Conservation (phyloP, 2,113 vertebrate genomes). For the Bos indicus region DNA sequence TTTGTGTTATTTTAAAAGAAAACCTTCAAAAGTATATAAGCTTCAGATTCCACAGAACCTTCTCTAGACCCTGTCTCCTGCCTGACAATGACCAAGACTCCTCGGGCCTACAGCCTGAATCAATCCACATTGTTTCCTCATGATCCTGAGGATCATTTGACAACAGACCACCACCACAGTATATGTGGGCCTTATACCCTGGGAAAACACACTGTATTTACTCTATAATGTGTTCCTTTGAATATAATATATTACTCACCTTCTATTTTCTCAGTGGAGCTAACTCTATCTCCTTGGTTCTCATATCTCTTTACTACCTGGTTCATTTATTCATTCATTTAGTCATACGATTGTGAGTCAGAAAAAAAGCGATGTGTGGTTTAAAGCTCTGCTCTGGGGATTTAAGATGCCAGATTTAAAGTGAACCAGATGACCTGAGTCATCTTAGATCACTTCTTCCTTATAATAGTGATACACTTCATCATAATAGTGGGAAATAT, state of each 20-base stretch:
- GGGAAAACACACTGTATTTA: background rate
- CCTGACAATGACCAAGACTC: background rate
- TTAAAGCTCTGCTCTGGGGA: background rate
- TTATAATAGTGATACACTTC: background rate
- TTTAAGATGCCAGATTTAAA: background rate
- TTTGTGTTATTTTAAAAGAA: conserved; percentile 39
- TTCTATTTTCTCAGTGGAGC: background rate
- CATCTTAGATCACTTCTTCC: background rate
- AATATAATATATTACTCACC: background rate
- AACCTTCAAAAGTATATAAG: background rate
- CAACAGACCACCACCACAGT: background rate
- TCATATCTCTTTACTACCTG: background rate
- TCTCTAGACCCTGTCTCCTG: background rate
- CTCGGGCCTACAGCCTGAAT: background rate
- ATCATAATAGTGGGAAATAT: conserved; percentile 10
- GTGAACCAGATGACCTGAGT: background rate
- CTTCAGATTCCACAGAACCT: background rate
- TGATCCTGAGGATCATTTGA: background rate
- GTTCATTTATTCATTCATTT: background rate
- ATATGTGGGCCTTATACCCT: background rate
- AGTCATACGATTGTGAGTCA: background rate
- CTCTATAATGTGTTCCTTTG: background rate
- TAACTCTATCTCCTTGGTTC: background rate
- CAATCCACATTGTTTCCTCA: background rate
- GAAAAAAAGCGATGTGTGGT: background rate